A percentile compares a stretch with the other conserved stretches of the same genome.
Evolutionary conservation across 1,140 invertebrate species (phyloP).

Genomic region (Ceratina calcarata): DNA sequence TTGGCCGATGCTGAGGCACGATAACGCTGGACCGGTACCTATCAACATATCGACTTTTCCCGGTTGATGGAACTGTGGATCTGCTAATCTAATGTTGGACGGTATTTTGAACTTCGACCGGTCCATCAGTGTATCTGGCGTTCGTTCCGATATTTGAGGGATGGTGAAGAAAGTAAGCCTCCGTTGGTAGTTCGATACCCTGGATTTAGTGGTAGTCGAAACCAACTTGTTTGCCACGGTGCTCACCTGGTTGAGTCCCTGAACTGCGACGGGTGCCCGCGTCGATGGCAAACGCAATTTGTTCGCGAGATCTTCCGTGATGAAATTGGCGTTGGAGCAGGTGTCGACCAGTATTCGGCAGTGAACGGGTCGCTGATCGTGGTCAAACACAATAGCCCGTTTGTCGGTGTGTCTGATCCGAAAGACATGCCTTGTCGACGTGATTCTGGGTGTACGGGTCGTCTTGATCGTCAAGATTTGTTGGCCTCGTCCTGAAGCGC

Average conservation of each 20-base stretch:
- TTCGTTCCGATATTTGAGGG: neutral
- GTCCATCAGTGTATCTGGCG: neutral
- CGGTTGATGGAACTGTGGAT: slow-evolving; percentile 19
- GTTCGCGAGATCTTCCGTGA: slow-evolving; percentile 27
- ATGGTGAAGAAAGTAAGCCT: neutral
- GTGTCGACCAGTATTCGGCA: slow-evolving; percentile 40
- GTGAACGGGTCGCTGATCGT: neutral
- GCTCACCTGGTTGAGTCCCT: slow-evolving; percentile 27
- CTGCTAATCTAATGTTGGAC: slow-evolving; percentile 11
- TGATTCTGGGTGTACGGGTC: too few relatives aligned
- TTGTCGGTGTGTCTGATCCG: neutral
- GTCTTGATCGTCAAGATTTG: too few relatives aligned
- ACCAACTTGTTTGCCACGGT: neutral
- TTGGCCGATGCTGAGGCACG: slow-evolving; percentile 2
- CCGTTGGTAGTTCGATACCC: neutral
- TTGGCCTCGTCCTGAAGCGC: too few relatives aligned
- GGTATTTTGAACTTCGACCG: slow-evolving; percentile 3
- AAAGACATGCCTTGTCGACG: neutral
- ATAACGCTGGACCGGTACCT: slow-evolving; percentile 5
- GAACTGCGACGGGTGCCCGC: slow-evolving; percentile 28
- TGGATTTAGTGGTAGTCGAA: slow-evolving; percentile 5
- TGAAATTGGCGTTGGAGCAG: slow-evolving; percentile 45
- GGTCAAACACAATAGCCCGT: neutral
- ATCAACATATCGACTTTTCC: neutral
- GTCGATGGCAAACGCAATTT: neutral